phyloP scores from a whole-genome alignment of 2,888 invertebrate species.

The Ormyrus labotus region DNA sequence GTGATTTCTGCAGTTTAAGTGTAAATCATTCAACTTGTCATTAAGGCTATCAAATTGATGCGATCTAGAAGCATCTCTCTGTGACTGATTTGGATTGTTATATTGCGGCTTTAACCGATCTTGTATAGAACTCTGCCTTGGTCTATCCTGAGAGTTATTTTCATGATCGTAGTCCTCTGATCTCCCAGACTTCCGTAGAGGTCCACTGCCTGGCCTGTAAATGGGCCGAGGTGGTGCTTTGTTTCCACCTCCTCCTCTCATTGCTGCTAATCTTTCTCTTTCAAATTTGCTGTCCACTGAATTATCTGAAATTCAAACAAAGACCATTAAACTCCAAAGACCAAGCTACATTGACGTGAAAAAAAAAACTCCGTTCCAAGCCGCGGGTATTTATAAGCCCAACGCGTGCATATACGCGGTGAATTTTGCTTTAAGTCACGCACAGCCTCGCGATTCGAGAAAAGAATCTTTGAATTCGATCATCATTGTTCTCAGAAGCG shows the following conservation, averaged over 20 bases:
- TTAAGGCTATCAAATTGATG: conserved; percentile 66
- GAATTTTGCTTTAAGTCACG: no score
- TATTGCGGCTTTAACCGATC: conserved; percentile 68
- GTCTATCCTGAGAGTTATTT: conserved; percentile 64
- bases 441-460: no score
- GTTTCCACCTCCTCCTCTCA: conserved; percentile 78
- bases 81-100: conserved; percentile 61
- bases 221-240: conserved; percentile 84
- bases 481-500: conserved; percentile 2
- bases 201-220: conserved; percentile 87
- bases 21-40: conserved; percentile 67
- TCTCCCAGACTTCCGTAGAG: conserved; percentile 82
- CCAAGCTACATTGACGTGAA: no score
- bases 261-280: conserved; percentile 72
- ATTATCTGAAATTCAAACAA: conserved; percentile 57
- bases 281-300: conserved; percentile 66
- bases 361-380: no score
- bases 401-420: neutral
- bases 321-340: no score
- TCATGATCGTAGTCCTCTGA: conserved; percentile 79
- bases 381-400: conserved; percentile 1
- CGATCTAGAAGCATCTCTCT: conserved; percentile 59
- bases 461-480: no score
- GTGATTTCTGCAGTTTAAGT: conserved; percentile 66
- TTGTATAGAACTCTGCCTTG: conserved; percentile 68